Base-by-base conservation (phyloP, 2,113 vertebrate species). In the Notechis scutatus region DNA sequence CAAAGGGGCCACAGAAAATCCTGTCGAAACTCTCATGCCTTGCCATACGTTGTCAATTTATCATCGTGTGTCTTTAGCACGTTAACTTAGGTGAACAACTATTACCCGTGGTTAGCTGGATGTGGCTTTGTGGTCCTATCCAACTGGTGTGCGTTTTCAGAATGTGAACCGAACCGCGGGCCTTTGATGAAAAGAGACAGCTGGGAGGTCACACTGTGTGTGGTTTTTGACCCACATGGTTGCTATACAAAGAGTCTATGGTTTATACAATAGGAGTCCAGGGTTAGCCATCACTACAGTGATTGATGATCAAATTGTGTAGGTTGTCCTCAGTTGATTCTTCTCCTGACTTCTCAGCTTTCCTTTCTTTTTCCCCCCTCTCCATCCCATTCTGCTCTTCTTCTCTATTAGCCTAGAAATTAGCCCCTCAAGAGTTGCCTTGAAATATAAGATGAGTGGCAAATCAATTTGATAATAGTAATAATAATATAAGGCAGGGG, bases 41-140 rank as follows among this genome's bases (percentile, higher is more conserved):
- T 90, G 55, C 23, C 57, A 93, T 39, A 45, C 0, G 0, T 61
- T 5, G 0, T 45, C 47, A 20, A 2, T 45, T 88, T 90, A 52
- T 86, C 85, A 9, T 57, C 0, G 0, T 0, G 0, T 47, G 50
- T 88, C 47, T 54, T 34, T 0, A 0, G 20, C 0, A 0, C 50
- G 29, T 34, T 91, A 87, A 26, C 0, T 0, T 4, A 87, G 88
- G 69, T 88, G 91, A 54, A 45, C 59, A 92, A 85, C 26, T 90
- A 47, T 61, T 94, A 42, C 45, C 90, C 10, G 1, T 2, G 64
- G 39, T 0, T 4, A 64, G 88, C 4, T 45, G 55, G 50, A 15
- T 59, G 50, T 24, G 42, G 45, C 29, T 85, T 24, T 74, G 87
- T 93, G 42, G 86, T 74, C 86, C 88, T 29, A 47, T 86, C 56